phyloP scores from a whole-genome alignment of 2,888 invertebrate species.

The Formica aserva region DNA sequence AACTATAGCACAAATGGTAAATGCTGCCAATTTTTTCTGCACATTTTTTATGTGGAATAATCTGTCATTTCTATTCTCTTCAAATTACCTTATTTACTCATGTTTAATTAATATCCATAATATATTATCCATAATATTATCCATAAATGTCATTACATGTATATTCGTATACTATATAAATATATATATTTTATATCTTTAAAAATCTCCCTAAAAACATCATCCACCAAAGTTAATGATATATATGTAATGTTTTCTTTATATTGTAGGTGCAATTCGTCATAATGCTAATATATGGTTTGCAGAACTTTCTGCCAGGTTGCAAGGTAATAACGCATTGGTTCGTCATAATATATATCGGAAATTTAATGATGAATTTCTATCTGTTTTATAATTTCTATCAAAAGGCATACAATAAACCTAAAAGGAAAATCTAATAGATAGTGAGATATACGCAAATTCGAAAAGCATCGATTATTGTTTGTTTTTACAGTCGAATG shows the following conservation, averaged over 20 bases:
- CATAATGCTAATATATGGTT: not conserved
- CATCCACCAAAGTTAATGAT: not conserved
- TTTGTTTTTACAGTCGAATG: too few species aligned
- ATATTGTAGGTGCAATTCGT: slow-evolving; percentile 57
- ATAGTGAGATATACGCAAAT: not conserved
- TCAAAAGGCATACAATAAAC: not conserved
- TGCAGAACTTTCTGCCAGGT: not conserved
- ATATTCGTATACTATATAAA: too few species aligned
- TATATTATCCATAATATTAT: too few species aligned
- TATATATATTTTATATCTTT: not conserved
- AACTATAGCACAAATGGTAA: slow-evolving; percentile 89
- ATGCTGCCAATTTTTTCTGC: not conserved
- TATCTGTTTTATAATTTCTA: slow-evolving; percentile 88
- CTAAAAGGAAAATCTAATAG: not conserved
- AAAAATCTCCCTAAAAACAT: not conserved
- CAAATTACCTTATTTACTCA: not conserved
- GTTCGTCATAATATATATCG: accelerated
- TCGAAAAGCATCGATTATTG: not conserved
- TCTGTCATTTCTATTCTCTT: not conserved
- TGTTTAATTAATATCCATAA: not conserved
- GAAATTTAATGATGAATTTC: slow-evolving; percentile 87
- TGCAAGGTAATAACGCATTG: not conserved
- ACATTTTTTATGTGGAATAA: not conserved
- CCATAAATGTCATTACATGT: too few species aligned
- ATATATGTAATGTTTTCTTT: not conserved